These are phyloP conservation scores for Eremobia ochroleuca DNA, from an alignment of 2,888 invertebrate species.

Conservation along the genomic window DNA sequence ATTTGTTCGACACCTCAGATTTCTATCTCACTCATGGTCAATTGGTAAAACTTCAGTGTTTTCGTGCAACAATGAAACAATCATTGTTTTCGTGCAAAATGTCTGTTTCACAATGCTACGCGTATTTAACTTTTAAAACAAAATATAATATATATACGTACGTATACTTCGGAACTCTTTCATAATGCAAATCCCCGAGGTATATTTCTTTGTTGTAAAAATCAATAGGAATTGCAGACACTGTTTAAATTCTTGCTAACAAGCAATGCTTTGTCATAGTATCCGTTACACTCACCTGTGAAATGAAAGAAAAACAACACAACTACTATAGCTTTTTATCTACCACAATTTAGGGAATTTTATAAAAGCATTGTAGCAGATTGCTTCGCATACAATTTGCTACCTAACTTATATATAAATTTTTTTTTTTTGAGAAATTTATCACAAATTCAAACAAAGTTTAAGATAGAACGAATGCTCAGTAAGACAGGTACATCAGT, in stretches of 20 bases:
- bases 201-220: not conserved
- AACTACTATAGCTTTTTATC: not conserved
- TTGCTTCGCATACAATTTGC: not conserved
- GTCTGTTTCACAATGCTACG: not conserved
- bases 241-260: slow-evolving; percentile 17
- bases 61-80: not conserved
- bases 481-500: no score
- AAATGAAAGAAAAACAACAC: slow-evolving; percentile 12
- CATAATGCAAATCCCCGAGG: not conserved
- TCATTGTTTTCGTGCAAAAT: not conserved
- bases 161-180: not conserved
- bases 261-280: slow-evolving; percentile 4
- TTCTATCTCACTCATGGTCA: no score
- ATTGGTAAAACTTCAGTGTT: not conserved
- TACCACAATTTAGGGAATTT: not conserved
- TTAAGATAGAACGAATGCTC: not conserved
- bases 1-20: not conserved
- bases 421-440: not conserved
- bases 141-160: not conserved
- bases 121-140: not conserved
- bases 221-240: not conserved
- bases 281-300: not conserved
- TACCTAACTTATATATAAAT: no score
- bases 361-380: not conserved
- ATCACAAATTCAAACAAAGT: not conserved